Percentiles rank a stretch among this genome's conserved stretches.
phyloP scores from a whole-genome alignment of 1,140 invertebrate species.

The Anastrepha ludens region DNA sequence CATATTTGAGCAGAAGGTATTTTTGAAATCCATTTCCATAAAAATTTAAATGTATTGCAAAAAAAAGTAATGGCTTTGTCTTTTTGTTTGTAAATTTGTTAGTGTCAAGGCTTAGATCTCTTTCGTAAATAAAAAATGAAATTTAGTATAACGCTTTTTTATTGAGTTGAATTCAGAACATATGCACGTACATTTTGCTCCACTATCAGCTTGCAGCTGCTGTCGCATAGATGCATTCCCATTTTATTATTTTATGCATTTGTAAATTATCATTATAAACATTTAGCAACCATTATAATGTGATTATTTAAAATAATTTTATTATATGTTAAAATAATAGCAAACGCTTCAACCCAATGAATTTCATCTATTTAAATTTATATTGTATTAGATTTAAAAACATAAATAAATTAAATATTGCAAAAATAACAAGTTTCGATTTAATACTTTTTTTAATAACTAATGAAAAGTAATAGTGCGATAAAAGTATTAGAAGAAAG shows the following conservation, averaged over 20 bases:
- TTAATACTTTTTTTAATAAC: background rate
- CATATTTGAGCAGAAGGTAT: too few species aligned
- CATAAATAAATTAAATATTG: background rate
- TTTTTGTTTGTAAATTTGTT: too few species aligned
- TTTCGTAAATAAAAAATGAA: background rate
- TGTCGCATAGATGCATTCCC: background rate
- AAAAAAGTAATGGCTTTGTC: too few species aligned
- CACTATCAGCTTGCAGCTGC: background rate
- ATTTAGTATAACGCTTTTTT: too few species aligned
- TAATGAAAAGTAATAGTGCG: too few species aligned
- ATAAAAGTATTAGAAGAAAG: too few species aligned
- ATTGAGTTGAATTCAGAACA: too few species aligned
- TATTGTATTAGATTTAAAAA: background rate
- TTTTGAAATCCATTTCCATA: too few species aligned
- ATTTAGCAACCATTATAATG: slow-evolving; percentile 21
- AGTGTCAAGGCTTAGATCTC: background rate
- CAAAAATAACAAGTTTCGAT: background rate
- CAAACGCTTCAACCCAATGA: background rate
- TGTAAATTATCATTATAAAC: slow-evolving; percentile 20
- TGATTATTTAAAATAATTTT: slow-evolving; percentile 24
- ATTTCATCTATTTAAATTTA: background rate
- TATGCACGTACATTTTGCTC: background rate
- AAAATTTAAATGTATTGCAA: too few species aligned
- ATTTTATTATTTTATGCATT: background rate
- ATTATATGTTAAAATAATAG: slow-evolving; percentile 11